Evolutionary conservation across 1,140 invertebrate genomes (phyloP).

Genomic region (Steinernema khuongi): DNA sequence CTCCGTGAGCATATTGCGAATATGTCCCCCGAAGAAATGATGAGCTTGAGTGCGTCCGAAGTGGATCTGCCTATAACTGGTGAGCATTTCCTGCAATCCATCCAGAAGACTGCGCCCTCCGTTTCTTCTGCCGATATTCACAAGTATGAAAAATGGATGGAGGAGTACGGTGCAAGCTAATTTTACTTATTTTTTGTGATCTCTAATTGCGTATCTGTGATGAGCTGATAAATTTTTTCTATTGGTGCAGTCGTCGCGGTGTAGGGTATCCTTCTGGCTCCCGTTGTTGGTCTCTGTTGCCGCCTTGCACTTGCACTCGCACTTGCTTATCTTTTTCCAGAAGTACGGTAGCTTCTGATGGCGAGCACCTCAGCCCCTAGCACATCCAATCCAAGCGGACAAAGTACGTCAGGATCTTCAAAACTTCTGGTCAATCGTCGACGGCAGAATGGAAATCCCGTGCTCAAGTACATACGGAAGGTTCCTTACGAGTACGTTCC

Average conservation of each 20-base stretch:
- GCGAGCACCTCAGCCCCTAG: neutral
- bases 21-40: slow-evolving; percentile 22
- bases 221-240: slow-evolving; percentile 27
- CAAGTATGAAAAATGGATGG: slow-evolving; percentile 40
- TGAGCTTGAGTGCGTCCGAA: slow-evolving; percentile 19
- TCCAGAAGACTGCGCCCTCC: slow-evolving; percentile 34
- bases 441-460: slow-evolving; percentile 55
- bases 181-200: slow-evolving; percentile 26
- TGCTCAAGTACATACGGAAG: slow-evolving; percentile 54
- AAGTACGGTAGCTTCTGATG: too few species aligned
- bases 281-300: slow-evolving; percentile 6
- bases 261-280: neutral
- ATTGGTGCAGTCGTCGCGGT: slow-evolving; percentile 10
- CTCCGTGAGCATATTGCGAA: slow-evolving; percentile 30
- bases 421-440: slow-evolving; percentile 46
- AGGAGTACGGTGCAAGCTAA: slow-evolving; percentile 44
- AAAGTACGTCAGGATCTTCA: slow-evolving; percentile 8
- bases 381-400: neutral
- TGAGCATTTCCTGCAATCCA: slow-evolving; percentile 35
- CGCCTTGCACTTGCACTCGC: slow-evolving; percentile 17
- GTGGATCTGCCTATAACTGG: slow-evolving; percentile 39
- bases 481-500: slow-evolving; percentile 56
- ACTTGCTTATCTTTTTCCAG: slow-evolving; percentile 21
- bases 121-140: slow-evolving; percentile 37
- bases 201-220: slow-evolving; percentile 18